These are phyloP conservation scores for Tetraodon nigroviridis DNA, from an alignment of 2,113 vertebrate species.

Conservation along the genomic window DNA sequence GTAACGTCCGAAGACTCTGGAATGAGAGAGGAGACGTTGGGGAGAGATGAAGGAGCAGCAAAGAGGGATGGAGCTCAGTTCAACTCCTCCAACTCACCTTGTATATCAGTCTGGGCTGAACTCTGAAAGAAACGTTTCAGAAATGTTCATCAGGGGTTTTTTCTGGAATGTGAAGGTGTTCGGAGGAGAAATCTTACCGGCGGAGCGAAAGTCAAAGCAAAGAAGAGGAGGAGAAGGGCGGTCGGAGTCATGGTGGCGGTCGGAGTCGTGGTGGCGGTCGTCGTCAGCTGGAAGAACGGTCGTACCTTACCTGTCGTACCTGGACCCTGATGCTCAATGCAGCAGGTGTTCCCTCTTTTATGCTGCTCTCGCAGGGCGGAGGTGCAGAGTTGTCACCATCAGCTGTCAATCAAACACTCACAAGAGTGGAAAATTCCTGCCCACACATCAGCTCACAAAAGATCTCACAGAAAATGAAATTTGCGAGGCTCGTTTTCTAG, in stretches of 20 bases:
- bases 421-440: too few species aligned
- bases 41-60: too few species aligned
- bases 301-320: constrained; percentile 12
- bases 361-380: constrained; percentile 1
- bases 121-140: constrained; percentile 12
- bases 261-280: constrained; percentile 18
- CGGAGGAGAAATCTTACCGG: constrained; percentile 5
- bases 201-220: background rate
- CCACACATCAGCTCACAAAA: too few species aligned
- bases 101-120: background rate
- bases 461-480: too few species aligned
- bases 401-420: too few species aligned
- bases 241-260: too few species aligned
- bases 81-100: constrained; percentile 8
- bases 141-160: too few species aligned
- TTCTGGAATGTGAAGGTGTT: background rate
- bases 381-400: background rate
- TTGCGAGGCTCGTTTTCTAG: too few species aligned
- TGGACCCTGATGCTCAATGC: constrained; percentile 8
- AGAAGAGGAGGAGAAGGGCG: constrained; percentile 23
- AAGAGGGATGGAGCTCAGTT: too few species aligned
- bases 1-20: constrained; percentile 1
- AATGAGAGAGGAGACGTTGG: background rate
- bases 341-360: constrained; percentile 6
- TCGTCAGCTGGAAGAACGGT: background rate